Percentiles rank a stretch among this genome's conserved stretches.
Evolutionary conservation across 2,888 invertebrate genomes (phyloP).

Genomic region (Muschampia plurimacula): DNA sequence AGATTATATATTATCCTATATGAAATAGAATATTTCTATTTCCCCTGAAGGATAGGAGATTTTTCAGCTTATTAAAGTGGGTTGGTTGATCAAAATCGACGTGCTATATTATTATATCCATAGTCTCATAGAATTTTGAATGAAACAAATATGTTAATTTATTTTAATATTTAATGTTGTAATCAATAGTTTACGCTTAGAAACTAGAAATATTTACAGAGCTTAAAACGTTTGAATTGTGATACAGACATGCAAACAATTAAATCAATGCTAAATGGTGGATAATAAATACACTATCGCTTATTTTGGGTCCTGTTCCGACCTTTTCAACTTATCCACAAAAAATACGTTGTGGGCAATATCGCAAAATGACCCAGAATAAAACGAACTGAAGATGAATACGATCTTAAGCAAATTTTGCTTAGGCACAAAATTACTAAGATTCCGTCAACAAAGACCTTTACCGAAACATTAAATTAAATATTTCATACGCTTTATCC

Average conservation of each 20-base stretch:
- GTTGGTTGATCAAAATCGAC: too few species aligned
- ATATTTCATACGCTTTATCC: slow-evolving; percentile 43
- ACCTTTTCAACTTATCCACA: slow-evolving; percentile 24
- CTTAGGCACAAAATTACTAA: slow-evolving; percentile 80
- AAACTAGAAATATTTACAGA: slow-evolving; percentile 37
- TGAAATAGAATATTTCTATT: too few species aligned
- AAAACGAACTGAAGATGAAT: slow-evolving; percentile 34
- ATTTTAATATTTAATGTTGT: slow-evolving; percentile 19
- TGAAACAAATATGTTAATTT: background rate
- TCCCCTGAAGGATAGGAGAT: too few species aligned
- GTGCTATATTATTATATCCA: too few species aligned
- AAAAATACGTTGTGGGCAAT: slow-evolving; percentile 20
- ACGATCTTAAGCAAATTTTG: slow-evolving; percentile 83
- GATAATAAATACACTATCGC: slow-evolving; percentile 17
- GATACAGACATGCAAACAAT: slow-evolving; percentile 32
- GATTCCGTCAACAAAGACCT: slow-evolving; percentile 55
- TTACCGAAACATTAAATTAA: slow-evolving; percentile 41
- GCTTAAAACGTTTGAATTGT: slow-evolving; percentile 31
- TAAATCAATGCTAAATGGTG: slow-evolving; percentile 19
- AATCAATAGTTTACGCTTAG: slow-evolving; percentile 33
- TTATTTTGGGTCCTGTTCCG: slow-evolving; percentile 37
- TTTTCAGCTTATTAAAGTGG: too few species aligned
- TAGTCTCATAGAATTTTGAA: background rate
- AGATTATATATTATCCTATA: too few species aligned
- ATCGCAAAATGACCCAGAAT: slow-evolving; percentile 38